These are phyloP conservation scores for Pterostichus niger DNA, from an alignment of 2,888 invertebrate species.

Conservation along the genomic window DNA sequence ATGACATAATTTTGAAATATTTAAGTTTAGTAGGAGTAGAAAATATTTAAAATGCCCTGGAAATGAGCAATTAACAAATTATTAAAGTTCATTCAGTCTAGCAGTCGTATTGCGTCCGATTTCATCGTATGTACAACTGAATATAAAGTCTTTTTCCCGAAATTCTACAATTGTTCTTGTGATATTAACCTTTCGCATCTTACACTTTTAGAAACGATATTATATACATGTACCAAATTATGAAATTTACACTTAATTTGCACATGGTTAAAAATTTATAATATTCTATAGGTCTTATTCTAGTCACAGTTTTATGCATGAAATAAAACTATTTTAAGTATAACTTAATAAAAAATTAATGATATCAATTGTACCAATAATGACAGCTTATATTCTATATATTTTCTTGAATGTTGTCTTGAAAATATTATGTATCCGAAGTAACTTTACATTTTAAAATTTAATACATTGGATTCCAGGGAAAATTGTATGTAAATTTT, in stretches of 20 bases:
- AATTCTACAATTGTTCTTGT: slow-evolving; percentile 67
- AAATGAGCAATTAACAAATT: slow-evolving; percentile 21
- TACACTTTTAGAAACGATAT: slow-evolving; percentile 68
- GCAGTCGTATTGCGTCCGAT: slow-evolving; percentile 38
- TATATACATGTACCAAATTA: slow-evolving; percentile 64
- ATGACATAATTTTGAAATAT: not conserved
- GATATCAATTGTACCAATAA: slow-evolving; percentile 35
- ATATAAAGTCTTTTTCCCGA: slow-evolving; percentile 51
- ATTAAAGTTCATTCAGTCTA: slow-evolving; percentile 41
- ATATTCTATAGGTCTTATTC: slow-evolving; percentile 49
- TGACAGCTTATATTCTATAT: slow-evolving; percentile 14
- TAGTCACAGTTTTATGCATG: slow-evolving; percentile 60
- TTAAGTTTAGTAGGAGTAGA: not conserved
- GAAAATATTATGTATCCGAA: slow-evolving; percentile 9
- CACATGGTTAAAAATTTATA: slow-evolving; percentile 28
- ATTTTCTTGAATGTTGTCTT: slow-evolving; percentile 10
- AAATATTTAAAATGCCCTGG: slow-evolving; percentile 13
- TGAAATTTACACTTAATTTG: slow-evolving; percentile 55
- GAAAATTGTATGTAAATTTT: slow-evolving; percentile 18
- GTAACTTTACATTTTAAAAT: not conserved
- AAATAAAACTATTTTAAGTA: slow-evolving; percentile 43
- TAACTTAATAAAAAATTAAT: not conserved
- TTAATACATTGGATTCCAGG: slow-evolving; percentile 25
- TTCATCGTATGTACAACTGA: slow-evolving; percentile 17
- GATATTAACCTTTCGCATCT: slow-evolving; percentile 63